These are phyloP conservation scores for Pteria penguin DNA, from an alignment of 2,888 invertebrate species.

Conservation along the genomic window DNA sequence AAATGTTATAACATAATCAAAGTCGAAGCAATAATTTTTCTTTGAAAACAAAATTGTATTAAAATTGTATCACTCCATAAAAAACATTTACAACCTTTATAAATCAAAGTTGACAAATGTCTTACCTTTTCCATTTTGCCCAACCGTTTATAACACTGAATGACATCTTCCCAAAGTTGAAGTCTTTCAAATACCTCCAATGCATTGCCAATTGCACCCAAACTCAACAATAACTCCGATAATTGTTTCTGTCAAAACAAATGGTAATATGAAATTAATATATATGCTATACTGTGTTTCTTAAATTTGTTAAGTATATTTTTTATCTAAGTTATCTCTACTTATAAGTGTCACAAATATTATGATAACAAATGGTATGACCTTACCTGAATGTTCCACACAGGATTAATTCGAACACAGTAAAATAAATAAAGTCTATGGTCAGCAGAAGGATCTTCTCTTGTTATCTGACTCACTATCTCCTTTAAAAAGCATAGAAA, in stretches of 20 bases:
- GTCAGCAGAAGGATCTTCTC: slow-evolving; percentile 79
- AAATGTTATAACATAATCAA: no score
- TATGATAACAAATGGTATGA: no score
- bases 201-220: slow-evolving; percentile 92
- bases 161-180: slow-evolving; percentile 94
- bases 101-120: no score
- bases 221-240: slow-evolving; percentile 88
- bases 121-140: slow-evolving; percentile 90
- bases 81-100: no score
- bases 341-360: no score
- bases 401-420: slow-evolving; percentile 86
- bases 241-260: slow-evolving; percentile 83
- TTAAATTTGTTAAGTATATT: no score
- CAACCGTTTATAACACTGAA: slow-evolving; percentile 92
- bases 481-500: slow-evolving; percentile 64
- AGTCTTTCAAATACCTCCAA: slow-evolving; percentile 81
- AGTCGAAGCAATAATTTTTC: no score
- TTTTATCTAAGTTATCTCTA: no score
- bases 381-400: slow-evolving; percentile 86
- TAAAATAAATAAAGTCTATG: slow-evolving; percentile 85
- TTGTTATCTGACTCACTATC: slow-evolving; percentile 84
- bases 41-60: no score
- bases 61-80: no score
- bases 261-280: background rate
- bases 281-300: background rate